Percentiles rank a stretch among this genome's conserved stretches.
Evolutionary conservation across 2,113 vertebrate genomes (phyloP).

Genomic region (Forbesichthys papilliferus): DNA sequence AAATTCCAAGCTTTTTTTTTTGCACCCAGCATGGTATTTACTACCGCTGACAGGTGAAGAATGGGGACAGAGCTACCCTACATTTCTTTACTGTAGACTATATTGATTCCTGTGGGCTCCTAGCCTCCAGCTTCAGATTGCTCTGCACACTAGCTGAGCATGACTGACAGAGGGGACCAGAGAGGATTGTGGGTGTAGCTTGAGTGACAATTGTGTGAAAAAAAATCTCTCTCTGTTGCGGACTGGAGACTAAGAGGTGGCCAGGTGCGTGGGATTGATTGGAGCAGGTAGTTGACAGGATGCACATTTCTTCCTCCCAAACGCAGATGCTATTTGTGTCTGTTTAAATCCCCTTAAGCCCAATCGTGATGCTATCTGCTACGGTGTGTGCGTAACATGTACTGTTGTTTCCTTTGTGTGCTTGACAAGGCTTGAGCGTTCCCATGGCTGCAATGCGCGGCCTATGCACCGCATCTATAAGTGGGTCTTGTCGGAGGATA

Average conservation of each 20-base stretch:
- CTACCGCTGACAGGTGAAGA: constrained; percentile 29
- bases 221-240: constrained; percentile 20
- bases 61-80: constrained; percentile 18
- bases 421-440: too few species aligned
- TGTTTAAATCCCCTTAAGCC: constrained; percentile 1
- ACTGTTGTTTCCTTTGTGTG: too few species aligned
- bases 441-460: too few species aligned
- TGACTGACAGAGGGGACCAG: constrained; percentile 45
- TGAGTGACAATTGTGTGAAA: constrained; percentile 50
- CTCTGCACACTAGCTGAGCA: constrained; percentile 22
- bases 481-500: too few species aligned
- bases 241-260: constrained; percentile 40
- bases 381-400: neutral
- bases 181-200: constrained; percentile 34
- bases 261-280: constrained; percentile 41
- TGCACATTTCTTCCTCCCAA: constrained; percentile 20
- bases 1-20: constrained; percentile 18
- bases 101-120: constrained; percentile 23
- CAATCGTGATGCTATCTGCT: neutral
- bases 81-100: constrained; percentile 30
- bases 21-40: constrained; percentile 7
- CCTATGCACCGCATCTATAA: too few species aligned
- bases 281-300: constrained; percentile 33
- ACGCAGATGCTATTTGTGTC: constrained; percentile 19
- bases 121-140: constrained; percentile 27